phyloP scores from a whole-genome alignment of 2,797 vertebrate species.

The Trachurus trachurus region DNA sequence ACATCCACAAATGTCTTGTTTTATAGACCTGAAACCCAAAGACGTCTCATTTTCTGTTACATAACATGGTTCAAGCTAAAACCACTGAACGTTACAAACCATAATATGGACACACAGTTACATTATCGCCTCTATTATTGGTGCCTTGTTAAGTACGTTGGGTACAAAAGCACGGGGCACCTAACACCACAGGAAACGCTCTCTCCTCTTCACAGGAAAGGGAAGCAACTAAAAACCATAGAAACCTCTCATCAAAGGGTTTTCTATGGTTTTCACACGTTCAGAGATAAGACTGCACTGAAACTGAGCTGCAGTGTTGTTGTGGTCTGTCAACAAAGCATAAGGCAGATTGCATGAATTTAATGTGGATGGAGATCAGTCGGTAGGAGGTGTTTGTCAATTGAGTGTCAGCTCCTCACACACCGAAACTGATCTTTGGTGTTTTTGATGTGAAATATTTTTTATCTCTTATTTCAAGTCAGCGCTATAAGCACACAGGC shows the following conservation, averaged over 20 bases:
- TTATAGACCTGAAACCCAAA: background rate
- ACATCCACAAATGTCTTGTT: background rate
- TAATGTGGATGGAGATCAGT: background rate
- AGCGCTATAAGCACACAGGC: background rate
- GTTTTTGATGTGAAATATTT: background rate
- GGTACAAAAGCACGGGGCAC: background rate
- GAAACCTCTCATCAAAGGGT: background rate
- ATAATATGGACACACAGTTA: background rate
- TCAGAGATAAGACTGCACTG: background rate
- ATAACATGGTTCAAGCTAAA: background rate
- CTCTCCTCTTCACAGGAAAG: constrained; percentile 20
- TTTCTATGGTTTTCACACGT: constrained; percentile 39
- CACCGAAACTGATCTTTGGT: too few relatives aligned
- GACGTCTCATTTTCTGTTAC: background rate
- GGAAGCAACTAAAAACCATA: background rate
- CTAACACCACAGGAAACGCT: constrained; percentile 21
- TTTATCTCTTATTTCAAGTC: background rate
- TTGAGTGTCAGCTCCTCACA: background rate
- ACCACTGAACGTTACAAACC: too few relatives aligned
- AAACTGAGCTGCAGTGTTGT: constrained; percentile 27
- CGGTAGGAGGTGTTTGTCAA: background rate
- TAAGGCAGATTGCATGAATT: background rate
- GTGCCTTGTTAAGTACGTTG: background rate
- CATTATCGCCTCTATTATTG: background rate
- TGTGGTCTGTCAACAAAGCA: constrained; percentile 7